Base-by-base conservation (phyloP, 2,888 invertebrate species). In the Icerya purchasi region DNA sequence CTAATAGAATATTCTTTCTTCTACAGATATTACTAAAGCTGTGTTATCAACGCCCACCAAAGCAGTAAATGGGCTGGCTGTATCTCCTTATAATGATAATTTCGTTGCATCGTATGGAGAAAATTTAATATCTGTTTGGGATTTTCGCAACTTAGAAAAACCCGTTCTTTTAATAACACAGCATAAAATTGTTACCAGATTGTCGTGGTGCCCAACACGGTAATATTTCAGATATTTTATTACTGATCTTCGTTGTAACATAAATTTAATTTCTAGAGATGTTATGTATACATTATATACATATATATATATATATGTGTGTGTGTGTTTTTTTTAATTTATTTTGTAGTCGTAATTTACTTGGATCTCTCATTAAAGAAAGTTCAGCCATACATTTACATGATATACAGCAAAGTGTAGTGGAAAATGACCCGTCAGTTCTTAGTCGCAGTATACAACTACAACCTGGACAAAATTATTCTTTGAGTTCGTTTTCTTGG, bases 121-220 rank as follows among this genome's bases (percentile, higher is more conserved):
- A 68, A 83, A 81, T 68, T 81, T 83, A 66, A 81, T 89, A 61
- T 81, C 80, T 63, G 78, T 93, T 61, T 94, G 93, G 93, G 94
- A 94, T 72, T 78, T 83, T 55, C 75, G 93, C 60, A 83, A 82
- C 68, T 84, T 92, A 69, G 86, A 89, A 65, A 84, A 87, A 68
- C 90, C 93, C 1, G 77, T 86, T 63, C 74, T 86, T 24, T 80
- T 83, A 14, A 74, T 89, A 62, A 78, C 80, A 56, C 83, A 82
- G 67, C 71, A 73, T 36, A 83, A 83, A 68, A 79, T 81, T 60
- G 76, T 90, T 59, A 76, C 79, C 18, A 84, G 83, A 72, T 77
- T 92, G 57, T 77, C 80, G 62, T 93, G 93, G 93, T 89, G 91
- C 69, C 90, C 91, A 2, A 90, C 90, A 22, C 80, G 86, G 79